Conservation (phyloP, 1,140 invertebrate genomes). For the Heliconius nattereri region DNA sequence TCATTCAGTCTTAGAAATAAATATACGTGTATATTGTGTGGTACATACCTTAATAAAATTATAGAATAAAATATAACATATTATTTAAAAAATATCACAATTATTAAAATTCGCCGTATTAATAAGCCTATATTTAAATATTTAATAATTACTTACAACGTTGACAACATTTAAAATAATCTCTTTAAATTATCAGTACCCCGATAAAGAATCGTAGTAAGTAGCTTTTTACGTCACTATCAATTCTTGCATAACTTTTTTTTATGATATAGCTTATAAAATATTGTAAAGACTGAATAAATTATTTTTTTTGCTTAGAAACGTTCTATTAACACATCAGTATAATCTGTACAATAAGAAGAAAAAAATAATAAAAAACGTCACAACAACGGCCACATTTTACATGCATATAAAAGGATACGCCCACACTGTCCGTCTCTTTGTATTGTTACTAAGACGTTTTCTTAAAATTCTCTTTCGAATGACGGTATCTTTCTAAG, state of each 20-base stretch:
- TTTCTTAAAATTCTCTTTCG: slow-evolving; percentile 55
- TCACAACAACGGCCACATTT: slow-evolving; percentile 14
- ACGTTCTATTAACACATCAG: neutral
- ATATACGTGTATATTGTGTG: neutral
- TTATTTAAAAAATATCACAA: neutral
- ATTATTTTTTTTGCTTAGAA: neutral
- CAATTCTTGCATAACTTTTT: neutral
- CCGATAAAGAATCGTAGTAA: neutral
- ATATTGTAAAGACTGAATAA: neutral
- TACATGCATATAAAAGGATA: slow-evolving; percentile 37
- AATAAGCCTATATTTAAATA: neutral
- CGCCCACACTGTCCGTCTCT: slow-evolving; percentile 42
- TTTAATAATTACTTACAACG: neutral
- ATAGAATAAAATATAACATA: no score
- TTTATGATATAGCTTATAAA: neutral
- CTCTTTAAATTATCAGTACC: neutral
- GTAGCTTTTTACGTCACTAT: neutral
- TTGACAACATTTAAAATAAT: neutral
- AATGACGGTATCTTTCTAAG: slow-evolving; percentile 59
- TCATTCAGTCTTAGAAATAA: neutral
- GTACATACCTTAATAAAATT: no score
- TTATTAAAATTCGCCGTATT: neutral
- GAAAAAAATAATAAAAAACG: slow-evolving; percentile 5
- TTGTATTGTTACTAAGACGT: slow-evolving; percentile 53
- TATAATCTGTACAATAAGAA: neutral